These are phyloP conservation scores for Cryptocheilus praepositus DNA, from an alignment of 2,888 invertebrate species.

Conservation along the genomic window DNA sequence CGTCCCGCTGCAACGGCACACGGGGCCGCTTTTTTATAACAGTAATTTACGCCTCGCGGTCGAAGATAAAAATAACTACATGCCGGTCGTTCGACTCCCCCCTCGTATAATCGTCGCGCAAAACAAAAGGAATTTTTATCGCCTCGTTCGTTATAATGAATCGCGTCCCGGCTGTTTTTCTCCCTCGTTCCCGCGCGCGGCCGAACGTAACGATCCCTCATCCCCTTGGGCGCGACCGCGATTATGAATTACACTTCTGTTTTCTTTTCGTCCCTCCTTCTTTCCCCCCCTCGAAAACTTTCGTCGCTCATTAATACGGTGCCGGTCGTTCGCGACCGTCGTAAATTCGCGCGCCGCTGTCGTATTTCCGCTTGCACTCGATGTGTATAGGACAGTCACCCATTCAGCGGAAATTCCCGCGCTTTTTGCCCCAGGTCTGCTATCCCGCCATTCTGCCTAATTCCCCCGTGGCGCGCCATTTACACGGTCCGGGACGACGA, in stretches of 20 bases:
- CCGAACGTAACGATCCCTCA: constrained; percentile 25
- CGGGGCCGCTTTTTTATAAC: not conserved
- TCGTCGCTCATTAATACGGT: constrained; percentile 33
- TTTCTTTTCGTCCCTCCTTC: constrained; percentile 27
- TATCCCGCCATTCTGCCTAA: not conserved
- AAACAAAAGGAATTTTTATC: constrained; percentile 39
- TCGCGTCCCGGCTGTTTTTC: constrained; percentile 13
- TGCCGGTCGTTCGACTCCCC: not conserved
- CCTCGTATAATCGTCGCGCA: constrained; percentile 14
- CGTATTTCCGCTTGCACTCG: constrained; percentile 16
- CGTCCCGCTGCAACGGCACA: no score
- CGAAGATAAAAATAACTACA: no score
- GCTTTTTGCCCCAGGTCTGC: not conserved
- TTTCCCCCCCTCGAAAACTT: constrained; percentile 16
- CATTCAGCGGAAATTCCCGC: constrained; percentile 5
- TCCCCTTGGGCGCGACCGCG: constrained; percentile 8
- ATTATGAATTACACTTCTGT: constrained; percentile 31
- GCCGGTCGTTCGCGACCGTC: constrained; percentile 5
- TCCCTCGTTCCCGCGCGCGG: constrained; percentile 6
- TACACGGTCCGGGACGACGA: not conserved
- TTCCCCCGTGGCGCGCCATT: not conserved
- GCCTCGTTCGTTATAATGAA: constrained; percentile 25
- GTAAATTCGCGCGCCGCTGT: constrained; percentile 27
- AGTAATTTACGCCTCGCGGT: not conserved
- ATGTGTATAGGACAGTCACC: constrained; percentile 4